phyloP scores from a whole-genome alignment of 1,140 invertebrate genomes.

The Lepidostoma basale region DNA sequence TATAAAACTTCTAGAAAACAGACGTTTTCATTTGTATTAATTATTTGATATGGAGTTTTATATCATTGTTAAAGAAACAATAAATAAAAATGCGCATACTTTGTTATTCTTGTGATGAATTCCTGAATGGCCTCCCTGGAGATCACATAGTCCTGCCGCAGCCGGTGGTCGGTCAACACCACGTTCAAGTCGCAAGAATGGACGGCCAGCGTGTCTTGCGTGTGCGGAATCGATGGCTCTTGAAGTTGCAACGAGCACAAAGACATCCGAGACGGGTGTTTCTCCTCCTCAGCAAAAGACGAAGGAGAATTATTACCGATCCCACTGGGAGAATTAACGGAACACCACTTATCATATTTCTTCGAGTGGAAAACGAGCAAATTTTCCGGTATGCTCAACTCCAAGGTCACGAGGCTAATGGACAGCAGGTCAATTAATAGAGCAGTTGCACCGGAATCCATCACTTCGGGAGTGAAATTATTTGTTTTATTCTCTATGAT shows the following conservation, averaged over 20 bases:
- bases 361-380: constrained; percentile 22
- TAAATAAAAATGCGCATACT: not conserved
- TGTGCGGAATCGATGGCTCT: not conserved
- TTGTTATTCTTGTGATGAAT: constrained; percentile 1
- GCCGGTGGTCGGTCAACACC: not conserved
- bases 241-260: constrained; percentile 7
- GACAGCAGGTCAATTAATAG: constrained; percentile 29
- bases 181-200: constrained; percentile 12
- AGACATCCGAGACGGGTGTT: constrained; percentile 1
- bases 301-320: not conserved
- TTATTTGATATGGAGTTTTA: not conserved
- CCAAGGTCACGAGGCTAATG: not conserved
- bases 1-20: not conserved
- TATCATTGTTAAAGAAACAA: not conserved
- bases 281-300: constrained; percentile 5
- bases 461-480: not conserved
- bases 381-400: constrained; percentile 23
- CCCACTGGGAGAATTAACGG: not conserved
- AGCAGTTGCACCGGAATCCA: constrained; percentile 28
- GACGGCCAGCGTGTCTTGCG: not conserved
- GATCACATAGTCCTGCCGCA: not conserved
- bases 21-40: not conserved
- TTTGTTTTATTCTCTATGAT: not conserved
- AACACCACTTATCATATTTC: not conserved
- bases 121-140: not conserved